Evolutionary conservation across 2,113 vertebrate species (phyloP), one percentile per base, ranked within the genome.

Genomic region (Zeus faber): DNA sequence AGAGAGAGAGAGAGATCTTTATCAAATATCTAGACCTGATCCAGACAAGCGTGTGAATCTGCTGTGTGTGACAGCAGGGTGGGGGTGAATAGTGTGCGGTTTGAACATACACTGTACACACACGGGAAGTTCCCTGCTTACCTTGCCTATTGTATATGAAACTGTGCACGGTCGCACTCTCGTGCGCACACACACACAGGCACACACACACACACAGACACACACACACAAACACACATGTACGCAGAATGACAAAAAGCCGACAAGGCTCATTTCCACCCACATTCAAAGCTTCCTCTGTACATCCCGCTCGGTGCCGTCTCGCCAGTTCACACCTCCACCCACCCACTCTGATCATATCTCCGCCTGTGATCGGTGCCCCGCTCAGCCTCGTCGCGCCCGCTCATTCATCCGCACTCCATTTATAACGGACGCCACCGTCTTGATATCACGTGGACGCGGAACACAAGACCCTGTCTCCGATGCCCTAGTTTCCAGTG

Each of bases 241-340:
- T 45, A 48, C 0, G 37, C 29, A 7, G 16, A 18, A n/a, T 18
- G 20, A 26, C 22, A 26, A 13, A 53, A n/a, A 41, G 39, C 14
- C 26, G 21, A 54, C 43, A 58, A 62, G 31, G 23, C 64, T 72
- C 20, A 50, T 57, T 79, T 77, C 72, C 52, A 43, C 9, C 44
- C 58, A 63, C n/a, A n/a, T n/a, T n/a, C n/a, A n/a, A n/a, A n/a
- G n/a, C n/a, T n/a, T n/a, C n/a, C n/a, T n/a, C n/a, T n/a, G n/a
- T n/a, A n/a, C n/a, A 81, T 72, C 68, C 43, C 63, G 55, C 72
- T 75, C 67, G 47, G 66, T 58, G 58, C 46, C 16, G 37, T 49
- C 70, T 41, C 62, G 65, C 57, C 49, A 27, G 65, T 68, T 27
- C 3, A 1, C 17, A 49, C 43, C 54, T 70, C 70, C 58, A 70